Evolutionary conservation across 64 coral and sea anemone genomes (phyloP).

Genomic region (Anthopleura sola): DNA sequence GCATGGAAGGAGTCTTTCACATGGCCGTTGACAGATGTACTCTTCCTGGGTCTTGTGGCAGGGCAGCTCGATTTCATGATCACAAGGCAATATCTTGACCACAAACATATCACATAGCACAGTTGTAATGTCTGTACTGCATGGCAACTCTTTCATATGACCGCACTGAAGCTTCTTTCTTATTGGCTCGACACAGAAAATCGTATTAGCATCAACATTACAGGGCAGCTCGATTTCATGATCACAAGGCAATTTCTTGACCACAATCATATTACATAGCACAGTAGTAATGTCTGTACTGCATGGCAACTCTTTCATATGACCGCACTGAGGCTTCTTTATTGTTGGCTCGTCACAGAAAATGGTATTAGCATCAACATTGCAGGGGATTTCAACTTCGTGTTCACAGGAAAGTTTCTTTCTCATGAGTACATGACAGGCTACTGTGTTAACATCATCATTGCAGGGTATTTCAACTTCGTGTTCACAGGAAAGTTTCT

Average conservation of each 20-base stretch:
- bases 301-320: conserved; percentile 11
- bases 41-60: conserved; percentile 4
- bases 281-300: neutral
- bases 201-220: neutral
- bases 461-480: neutral
- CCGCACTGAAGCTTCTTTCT: conserved; percentile 36
- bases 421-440: neutral
- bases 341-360: neutral
- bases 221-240: conserved; percentile 42
- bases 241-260: conserved; percentile 35
- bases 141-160: conserved; percentile 26
- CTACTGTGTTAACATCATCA: neutral
- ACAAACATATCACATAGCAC: conserved; percentile 24
- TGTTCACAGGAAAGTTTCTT: conserved; percentile 47
- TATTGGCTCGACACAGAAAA: neutral
- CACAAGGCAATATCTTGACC: conserved; percentile 36
- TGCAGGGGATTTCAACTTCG: conserved; percentile 18
- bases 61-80: conserved; percentile 40
- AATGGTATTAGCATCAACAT: neutral
- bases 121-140: neutral
- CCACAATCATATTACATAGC: neutral
- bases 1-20: conserved; percentile 31
- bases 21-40: conserved; percentile 21
- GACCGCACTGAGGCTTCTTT: neutral
- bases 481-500: neutral